Conservation (phyloP, 2,113 vertebrate genomes). For the Gnathonemus longibarbis region DNA sequence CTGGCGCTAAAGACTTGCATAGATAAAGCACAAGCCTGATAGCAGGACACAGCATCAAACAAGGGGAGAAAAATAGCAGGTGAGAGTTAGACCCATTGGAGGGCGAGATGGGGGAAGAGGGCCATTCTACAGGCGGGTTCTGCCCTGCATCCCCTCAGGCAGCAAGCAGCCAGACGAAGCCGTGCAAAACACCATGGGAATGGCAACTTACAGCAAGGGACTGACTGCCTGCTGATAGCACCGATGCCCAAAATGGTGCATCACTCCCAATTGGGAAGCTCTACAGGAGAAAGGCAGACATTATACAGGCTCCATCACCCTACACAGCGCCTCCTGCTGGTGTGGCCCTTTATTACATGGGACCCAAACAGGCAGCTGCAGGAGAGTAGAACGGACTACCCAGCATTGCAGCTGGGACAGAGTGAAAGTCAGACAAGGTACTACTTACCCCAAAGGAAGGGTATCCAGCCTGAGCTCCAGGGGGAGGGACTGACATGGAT, state of each 20-base stretch:
- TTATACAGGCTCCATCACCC: constrained; percentile 26
- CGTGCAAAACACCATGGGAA: constrained; percentile 58
- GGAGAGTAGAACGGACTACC: not conserved
- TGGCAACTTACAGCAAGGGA: constrained; percentile 56
- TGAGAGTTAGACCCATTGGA: not conserved
- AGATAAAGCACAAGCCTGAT: not conserved
- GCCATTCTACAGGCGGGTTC: not conserved
- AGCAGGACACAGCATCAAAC: not conserved
- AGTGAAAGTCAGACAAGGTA: not conserved
- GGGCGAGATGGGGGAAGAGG: not conserved
- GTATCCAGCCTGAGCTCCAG: constrained; percentile 76
- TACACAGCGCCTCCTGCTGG: not conserved
- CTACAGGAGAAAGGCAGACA: constrained; percentile 54
- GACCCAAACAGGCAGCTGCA: not conserved
- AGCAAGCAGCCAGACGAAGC: constrained; percentile 56
- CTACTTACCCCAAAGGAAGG: constrained; percentile 84
- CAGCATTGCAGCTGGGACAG: not conserved
- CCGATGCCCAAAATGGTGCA: constrained; percentile 57
- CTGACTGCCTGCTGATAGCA: constrained; percentile 54
- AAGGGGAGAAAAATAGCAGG: not conserved
- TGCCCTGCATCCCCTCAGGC: not conserved
- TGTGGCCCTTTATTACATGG: not conserved
- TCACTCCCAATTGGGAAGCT: constrained; percentile 57
- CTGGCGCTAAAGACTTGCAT: not conserved
- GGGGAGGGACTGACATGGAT: constrained; percentile 74